These are phyloP conservation scores for Polydesmus complanatus DNA, from an alignment of 2,888 invertebrate species.

Conservation along the genomic window DNA sequence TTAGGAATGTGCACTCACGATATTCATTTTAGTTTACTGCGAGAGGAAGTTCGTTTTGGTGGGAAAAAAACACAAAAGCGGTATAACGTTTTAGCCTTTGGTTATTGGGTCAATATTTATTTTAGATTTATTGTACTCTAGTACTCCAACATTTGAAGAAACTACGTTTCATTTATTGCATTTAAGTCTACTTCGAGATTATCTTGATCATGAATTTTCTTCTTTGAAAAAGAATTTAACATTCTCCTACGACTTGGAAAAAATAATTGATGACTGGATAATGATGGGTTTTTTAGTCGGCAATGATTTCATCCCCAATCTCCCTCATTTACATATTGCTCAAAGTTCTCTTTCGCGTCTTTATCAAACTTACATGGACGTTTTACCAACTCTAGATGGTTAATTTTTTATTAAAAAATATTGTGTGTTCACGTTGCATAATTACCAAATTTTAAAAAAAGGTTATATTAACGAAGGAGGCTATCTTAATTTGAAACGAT, in stretches of 20 bases:
- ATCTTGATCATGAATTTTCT: slow-evolving; percentile 78
- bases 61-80: slow-evolving; percentile 29
- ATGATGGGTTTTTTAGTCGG: slow-evolving; percentile 94
- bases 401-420: no score
- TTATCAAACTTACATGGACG: slow-evolving; percentile 72
- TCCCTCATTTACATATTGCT: slow-evolving; percentile 86
- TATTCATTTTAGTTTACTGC: slow-evolving; percentile 79
- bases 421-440: no score
- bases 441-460: no score
- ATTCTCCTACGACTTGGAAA: slow-evolving; percentile 71
- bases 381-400: slow-evolving; percentile 76
- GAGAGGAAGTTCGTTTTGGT: slow-evolving; percentile 64
- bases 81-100: slow-evolving; percentile 1
- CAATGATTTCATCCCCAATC: slow-evolving; percentile 93
- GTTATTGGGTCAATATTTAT: no score
- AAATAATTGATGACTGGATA: slow-evolving; percentile 95
- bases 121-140: slow-evolving; percentile 15
- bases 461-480: slow-evolving; percentile 91
- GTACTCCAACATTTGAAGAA: slow-evolving; percentile 60
- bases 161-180: slow-evolving; percentile 87
- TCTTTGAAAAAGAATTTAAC: slow-evolving; percentile 48
- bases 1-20: slow-evolving; percentile 90
- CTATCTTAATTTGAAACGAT: slow-evolving; percentile 60
- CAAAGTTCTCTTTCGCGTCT: slow-evolving; percentile 75
- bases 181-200: slow-evolving; percentile 78